Conservation (phyloP, 2,888 invertebrate species). For the Dione juno region DNA sequence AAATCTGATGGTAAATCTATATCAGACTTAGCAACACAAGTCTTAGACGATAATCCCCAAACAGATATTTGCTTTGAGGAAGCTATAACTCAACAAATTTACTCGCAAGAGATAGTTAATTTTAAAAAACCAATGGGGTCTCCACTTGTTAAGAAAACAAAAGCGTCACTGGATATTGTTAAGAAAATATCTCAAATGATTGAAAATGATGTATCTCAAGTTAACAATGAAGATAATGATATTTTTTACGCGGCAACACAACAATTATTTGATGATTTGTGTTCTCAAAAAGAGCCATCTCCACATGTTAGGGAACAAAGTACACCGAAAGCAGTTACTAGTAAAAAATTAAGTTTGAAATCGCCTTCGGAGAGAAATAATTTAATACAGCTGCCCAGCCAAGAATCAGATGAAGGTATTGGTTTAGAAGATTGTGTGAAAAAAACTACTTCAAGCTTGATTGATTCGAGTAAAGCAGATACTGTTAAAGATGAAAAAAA, state of each 20-base stretch:
- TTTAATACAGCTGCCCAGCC: not conserved
- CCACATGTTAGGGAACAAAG: constrained; percentile 31
- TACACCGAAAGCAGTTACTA: not conserved
- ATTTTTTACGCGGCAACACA: constrained; percentile 72
- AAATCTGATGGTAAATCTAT: constrained; percentile 33
- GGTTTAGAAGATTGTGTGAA: constrained; percentile 48
- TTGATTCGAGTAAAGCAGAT: constrained; percentile 53
- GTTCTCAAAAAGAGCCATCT: constrained; percentile 58
- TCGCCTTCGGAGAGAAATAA: not conserved
- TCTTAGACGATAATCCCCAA: constrained; percentile 25
- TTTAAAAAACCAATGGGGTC: constrained; percentile 69
- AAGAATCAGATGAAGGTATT: constrained; percentile 18
- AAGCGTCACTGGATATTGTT: constrained; percentile 41
- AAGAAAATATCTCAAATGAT: constrained; percentile 43
- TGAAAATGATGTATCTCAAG: not conserved
- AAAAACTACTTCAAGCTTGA: constrained; percentile 52
- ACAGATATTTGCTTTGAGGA: constrained; percentile 53
- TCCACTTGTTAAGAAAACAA: constrained; percentile 60
- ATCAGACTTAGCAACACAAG: constrained; percentile 56
- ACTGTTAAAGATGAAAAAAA: constrained; percentile 52
- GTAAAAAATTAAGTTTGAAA: constrained; percentile 10
- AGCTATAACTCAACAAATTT: constrained; percentile 59
- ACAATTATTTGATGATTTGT: constrained; percentile 68
- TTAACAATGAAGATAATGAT: constrained; percentile 48
- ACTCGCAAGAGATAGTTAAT: constrained; percentile 46